A percentile compares a stretch with the other conserved stretches of the same genome.
Conservation (phyloP, 2,113 vertebrate genomes). For the Toxotes chatareus region DNA sequence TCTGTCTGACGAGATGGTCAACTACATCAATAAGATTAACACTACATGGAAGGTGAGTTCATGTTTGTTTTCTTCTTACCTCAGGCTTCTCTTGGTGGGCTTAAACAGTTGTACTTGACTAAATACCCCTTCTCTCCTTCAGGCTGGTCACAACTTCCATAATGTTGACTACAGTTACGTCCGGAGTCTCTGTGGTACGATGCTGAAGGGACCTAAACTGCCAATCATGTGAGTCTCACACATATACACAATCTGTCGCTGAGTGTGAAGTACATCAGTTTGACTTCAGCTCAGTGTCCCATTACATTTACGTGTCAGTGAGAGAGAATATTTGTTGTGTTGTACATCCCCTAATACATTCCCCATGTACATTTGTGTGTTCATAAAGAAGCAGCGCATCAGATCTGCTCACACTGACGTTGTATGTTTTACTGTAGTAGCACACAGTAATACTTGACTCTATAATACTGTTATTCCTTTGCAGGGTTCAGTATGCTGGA, state of each 20-base stretch:
- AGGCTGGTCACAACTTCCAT: slow-evolving; percentile 94
- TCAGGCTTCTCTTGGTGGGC: neutral
- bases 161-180: slow-evolving; percentile 89
- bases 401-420: neutral
- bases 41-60: slow-evolving; percentile 91
- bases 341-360: neutral
- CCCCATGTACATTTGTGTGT: neutral
- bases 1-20: slow-evolving; percentile 89
- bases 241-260: neutral
- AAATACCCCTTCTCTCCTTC: neutral
- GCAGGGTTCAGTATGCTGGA: slow-evolving; percentile 85
- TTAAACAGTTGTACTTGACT: neutral
- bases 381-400: neutral
- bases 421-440: neutral
- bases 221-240: slow-evolving; percentile 87
- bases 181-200: slow-evolving; percentile 90
- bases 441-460: neutral
- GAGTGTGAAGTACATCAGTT: neutral
- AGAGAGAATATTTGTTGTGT: neutral
- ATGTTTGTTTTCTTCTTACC: slow-evolving; percentile 52
- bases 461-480: neutral
- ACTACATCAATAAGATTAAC: slow-evolving; percentile 93
- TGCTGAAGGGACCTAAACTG: slow-evolving; percentile 89
- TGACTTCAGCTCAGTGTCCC: neutral
- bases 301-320: neutral